Percentiles rank a stretch among this genome's conserved stretches.
These are phyloP conservation scores for Beris morrisii DNA, from an alignment of 2,888 invertebrate species.

Conservation along the genomic window DNA sequence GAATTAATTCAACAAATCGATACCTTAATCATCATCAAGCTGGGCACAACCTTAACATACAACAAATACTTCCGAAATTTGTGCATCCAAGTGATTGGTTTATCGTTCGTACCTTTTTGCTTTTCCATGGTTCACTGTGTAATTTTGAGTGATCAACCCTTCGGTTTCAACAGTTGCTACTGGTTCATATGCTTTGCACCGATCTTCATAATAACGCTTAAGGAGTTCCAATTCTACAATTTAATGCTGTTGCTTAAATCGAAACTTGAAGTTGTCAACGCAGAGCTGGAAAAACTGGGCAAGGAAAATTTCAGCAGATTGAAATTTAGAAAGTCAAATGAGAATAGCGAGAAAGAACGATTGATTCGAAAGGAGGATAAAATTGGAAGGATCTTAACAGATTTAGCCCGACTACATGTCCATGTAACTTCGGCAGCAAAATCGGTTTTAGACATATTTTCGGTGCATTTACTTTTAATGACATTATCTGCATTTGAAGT, in stretches of 20 bases:
- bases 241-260: constrained; percentile 44
- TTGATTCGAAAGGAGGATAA: constrained; percentile 16
- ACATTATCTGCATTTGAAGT: constrained; percentile 45
- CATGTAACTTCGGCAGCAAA: constrained; percentile 43
- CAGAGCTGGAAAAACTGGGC: constrained; percentile 33
- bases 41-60: constrained; percentile 41
- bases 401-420: constrained; percentile 43
- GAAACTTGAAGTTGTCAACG: constrained; percentile 44
- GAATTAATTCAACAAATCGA: constrained; percentile 43
- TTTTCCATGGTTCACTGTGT: constrained; percentile 47
- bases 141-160: constrained; percentile 40
- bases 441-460: constrained; percentile 43
- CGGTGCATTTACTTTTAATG: constrained; percentile 44
- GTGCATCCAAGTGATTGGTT: constrained; percentile 40
- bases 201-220: constrained; percentile 44
- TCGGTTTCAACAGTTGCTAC: constrained; percentile 40
- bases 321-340: neutral
- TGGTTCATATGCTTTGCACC: constrained; percentile 48
- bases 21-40: constrained; percentile 37
- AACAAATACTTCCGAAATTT: constrained; percentile 39
- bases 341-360: constrained; percentile 24
- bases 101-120: constrained; percentile 42
- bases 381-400: constrained; percentile 35
- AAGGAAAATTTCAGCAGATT: neutral
- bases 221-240: constrained; percentile 47